Percentiles rank a stretch among this genome's conserved stretches.
Conservation (phyloP, 1,140 invertebrate genomes). For the Anastrepha ludens region DNA sequence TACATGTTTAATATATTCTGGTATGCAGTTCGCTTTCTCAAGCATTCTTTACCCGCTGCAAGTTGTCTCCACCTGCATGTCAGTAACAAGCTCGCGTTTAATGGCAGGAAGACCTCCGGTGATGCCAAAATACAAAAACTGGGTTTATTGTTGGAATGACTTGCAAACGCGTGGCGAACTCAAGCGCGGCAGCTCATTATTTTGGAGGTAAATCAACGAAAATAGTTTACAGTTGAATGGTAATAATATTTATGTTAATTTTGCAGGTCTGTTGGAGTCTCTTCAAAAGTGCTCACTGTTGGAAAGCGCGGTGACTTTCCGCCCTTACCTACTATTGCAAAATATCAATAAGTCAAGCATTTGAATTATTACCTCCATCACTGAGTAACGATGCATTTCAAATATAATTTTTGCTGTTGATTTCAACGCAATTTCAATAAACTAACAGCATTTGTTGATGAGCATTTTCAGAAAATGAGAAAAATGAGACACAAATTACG, state of each 20-base stretch:
- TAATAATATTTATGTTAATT: not conserved
- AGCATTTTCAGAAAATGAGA: not conserved
- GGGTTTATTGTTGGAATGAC: constrained; percentile 88
- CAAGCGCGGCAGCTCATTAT: constrained; percentile 87
- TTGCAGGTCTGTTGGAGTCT: constrained; percentile 56
- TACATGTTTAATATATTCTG: not conserved
- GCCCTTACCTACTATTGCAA: constrained; percentile 55
- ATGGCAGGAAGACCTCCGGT: constrained; percentile 84
- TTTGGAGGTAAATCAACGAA: constrained; percentile 75
- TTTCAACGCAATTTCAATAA: not conserved
- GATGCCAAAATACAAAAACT: constrained; percentile 87
- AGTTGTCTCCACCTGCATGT: constrained; percentile 91
- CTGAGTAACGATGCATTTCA: constrained; percentile 44
- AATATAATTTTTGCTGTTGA: constrained; percentile 23
- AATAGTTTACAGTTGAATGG: not conserved
- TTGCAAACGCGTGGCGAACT: constrained; percentile 83
- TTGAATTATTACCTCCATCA: not conserved
- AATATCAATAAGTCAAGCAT: constrained; percentile 54
- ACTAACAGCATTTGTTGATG: constrained; percentile 1
- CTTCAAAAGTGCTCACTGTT: constrained; percentile 14
- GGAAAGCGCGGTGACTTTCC: constrained; percentile 33
- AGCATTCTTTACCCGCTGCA: constrained; percentile 89
- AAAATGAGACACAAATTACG: not conserved
- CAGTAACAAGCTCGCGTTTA: constrained; percentile 85
- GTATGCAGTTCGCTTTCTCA: constrained; percentile 77